A percentile compares a stretch with the other conserved stretches of the same genome.
Conservation (phyloP, 2,113 vertebrate species). For the Oncorhynchus nerka region DNA sequence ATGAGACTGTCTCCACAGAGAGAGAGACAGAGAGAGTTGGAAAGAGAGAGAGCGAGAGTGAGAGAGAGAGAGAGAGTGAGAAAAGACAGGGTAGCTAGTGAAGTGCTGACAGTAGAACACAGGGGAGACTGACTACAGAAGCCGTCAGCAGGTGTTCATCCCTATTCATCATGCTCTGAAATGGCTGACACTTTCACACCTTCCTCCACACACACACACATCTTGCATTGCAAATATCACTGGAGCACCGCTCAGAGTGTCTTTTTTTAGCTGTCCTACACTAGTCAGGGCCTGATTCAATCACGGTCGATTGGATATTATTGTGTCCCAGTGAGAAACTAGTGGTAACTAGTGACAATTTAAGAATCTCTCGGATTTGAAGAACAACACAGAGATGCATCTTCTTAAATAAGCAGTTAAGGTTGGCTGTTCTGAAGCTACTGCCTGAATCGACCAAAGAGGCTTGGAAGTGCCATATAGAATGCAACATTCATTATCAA, state of each 20-base stretch:
- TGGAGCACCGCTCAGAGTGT: background rate
- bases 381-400: background rate
- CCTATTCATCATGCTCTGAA: constrained; percentile 26
- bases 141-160: constrained; percentile 19
- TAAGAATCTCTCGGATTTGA: background rate
- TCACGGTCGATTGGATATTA: background rate
- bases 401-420: background rate
- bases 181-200: constrained; percentile 4
- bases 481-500: background rate
- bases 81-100: background rate
- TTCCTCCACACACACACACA: no score
- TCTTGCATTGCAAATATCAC: background rate
- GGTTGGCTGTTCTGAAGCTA: background rate
- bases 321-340: background rate
- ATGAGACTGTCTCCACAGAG: background rate
- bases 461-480: background rate
- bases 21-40: background rate
- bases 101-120: background rate
- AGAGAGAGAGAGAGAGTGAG: background rate
- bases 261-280: background rate
- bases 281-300: background rate
- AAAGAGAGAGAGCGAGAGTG: background rate
- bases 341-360: no score
- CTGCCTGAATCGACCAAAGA: background rate
- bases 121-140: background rate